phyloP scores from a whole-genome alignment of 2,113 vertebrate genomes.

The Scatophagus argus region DNA sequence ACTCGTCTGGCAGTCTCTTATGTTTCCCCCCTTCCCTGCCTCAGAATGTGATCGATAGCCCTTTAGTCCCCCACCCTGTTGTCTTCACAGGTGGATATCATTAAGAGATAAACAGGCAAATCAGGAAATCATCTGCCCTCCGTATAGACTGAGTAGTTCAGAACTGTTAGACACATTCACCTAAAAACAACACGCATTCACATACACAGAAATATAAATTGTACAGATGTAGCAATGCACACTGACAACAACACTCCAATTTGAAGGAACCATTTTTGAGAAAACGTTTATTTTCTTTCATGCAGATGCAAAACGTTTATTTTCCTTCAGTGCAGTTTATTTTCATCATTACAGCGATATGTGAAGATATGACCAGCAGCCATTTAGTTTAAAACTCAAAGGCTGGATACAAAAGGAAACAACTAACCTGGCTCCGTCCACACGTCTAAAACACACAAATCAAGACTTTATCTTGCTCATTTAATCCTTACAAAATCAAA shows the following conservation, averaged over 20 bases:
- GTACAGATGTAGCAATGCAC: neutral
- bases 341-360: too few species aligned
- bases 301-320: too few species aligned
- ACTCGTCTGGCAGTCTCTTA: conserved; percentile 66
- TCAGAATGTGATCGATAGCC: conserved; percentile 79
- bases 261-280: too few species aligned
- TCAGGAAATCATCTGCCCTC: conserved; percentile 22
- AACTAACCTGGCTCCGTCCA: too few species aligned
- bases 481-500: too few species aligned
- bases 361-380: too few species aligned
- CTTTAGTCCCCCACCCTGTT: conserved; percentile 50
- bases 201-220: neutral
- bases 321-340: too few species aligned
- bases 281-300: too few species aligned
- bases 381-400: too few species aligned
- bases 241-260: neutral
- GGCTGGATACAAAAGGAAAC: too few species aligned
- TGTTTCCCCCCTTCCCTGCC: conserved; percentile 52
- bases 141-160: conserved; percentile 27
- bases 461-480: too few species aligned
- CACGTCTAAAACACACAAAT: too few species aligned
- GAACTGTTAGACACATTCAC: neutral
- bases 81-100: conserved; percentile 77
- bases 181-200: neutral
- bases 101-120: conserved; percentile 69